Base-by-base conservation (phyloP, 1,140 invertebrate genomes). In the Drosophila nannoptera region DNA sequence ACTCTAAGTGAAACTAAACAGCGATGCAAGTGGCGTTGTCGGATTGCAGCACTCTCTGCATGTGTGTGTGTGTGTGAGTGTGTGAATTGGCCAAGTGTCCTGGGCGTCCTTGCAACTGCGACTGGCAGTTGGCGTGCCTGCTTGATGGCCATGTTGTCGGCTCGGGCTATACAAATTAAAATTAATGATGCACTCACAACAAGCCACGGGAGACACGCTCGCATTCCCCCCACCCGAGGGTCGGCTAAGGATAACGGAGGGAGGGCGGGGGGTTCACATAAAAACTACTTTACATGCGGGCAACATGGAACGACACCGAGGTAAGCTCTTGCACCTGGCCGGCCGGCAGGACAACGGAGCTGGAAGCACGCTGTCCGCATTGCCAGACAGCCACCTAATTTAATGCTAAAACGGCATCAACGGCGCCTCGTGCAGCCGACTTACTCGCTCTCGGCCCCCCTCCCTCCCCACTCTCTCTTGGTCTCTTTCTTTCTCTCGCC, bases 1-100 rank as follows among this genome's bases (percentile, higher is more conserved):
- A 84, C 80, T 83, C 76, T 84, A 83, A 83, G 80, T 83, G 80
- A 83, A 83, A 83, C 80, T 83, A 84, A 83, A 83, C 80, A 84
- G 80, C 80, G 72, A 78, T 83, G 80, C 75, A 78, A 83, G 80
- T 83, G 80, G 84, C 80, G 76, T 73, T 84, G 75, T 83, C 80
- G 73, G 80, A 78, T 83, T 84, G 80, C 60, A 80, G 80, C 46
- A n/a, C 29, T 48, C 11, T 6, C 46, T 32, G 22, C 9, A 4
- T 31, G 3, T n/a, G 4, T 29, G 3, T 31, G 4, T 48, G 4
- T 31, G 16, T 48, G 0, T 9, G 29, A 33, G 16, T 46, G 43
- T 46, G 43, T 14, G 52, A 69, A 66, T 70, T 70, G 69, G 49
- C 55, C 58, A 67, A 69, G 72, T 75, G 75, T 83, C 80, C 77